Evolutionary conservation across 2,888 invertebrate species (phyloP).

Genomic region (Orthosia cruda): DNA sequence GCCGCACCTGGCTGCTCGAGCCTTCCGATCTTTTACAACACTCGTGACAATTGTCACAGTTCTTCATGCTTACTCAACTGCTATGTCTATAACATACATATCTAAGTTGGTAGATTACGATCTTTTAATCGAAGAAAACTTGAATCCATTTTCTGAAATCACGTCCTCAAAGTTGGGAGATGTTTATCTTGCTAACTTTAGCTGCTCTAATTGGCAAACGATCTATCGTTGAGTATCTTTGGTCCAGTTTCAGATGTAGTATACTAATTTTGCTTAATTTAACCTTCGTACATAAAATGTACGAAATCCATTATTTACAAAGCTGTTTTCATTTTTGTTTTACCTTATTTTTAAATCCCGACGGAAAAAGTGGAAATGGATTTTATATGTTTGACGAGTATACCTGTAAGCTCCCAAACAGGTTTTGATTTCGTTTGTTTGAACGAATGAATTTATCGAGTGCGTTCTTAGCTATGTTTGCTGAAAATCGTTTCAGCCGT

Average conservation of each 20-base stretch:
- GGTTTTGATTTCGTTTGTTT: too few relatives aligned
- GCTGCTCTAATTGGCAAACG: conserved; percentile 9
- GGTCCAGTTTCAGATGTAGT: conserved; percentile 6
- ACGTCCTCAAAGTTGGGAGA: conserved; percentile 25
- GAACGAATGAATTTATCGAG: too few relatives aligned
- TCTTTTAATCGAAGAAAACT: conserved; percentile 15
- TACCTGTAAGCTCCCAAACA: too few relatives aligned
- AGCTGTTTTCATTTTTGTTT: too few relatives aligned
- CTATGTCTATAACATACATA: background rate
- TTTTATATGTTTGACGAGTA: too few relatives aligned
- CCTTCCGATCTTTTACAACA: background rate
- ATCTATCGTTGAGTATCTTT: conserved; percentile 4
- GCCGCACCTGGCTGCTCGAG: background rate
- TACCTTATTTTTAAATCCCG: too few relatives aligned
- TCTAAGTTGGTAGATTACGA: background rate
- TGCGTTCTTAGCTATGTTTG: too few relatives aligned
- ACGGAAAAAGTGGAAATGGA: too few relatives aligned
- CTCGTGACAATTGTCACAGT: background rate
- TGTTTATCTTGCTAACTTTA: conserved; percentile 28
- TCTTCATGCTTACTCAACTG: conserved; percentile 8
- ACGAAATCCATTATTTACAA: too few relatives aligned
- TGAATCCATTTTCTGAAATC: conserved; percentile 10
- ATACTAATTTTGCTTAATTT: conserved; percentile 9
- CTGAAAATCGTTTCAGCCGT: too few relatives aligned
- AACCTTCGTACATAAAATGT: too few relatives aligned